Evolutionary conservation across 2,113 vertebrate species (phyloP).

Genomic region (Nymphicus hollandicus): DNA sequence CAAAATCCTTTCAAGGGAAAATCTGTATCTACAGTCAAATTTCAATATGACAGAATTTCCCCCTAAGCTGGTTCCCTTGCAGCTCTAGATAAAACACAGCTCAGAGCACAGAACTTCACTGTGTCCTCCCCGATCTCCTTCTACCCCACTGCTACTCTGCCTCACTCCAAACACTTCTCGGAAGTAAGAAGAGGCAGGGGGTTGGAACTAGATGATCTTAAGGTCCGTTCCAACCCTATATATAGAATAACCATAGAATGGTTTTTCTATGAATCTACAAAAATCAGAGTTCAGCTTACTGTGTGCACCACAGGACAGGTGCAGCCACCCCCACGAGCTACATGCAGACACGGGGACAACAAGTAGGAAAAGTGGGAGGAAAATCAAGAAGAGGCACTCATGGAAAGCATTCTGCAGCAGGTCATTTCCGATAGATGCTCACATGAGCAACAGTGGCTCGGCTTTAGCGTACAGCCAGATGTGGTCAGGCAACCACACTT

Average conservation of each 20-base stretch:
- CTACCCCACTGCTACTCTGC: background rate
- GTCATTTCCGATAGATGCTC: background rate
- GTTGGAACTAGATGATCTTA: background rate
- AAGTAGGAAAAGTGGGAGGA: background rate
- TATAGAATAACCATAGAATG: too few relatives aligned
- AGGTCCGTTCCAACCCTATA: background rate
- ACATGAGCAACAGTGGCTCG: rapidly evolving
- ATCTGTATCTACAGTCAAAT: background rate
- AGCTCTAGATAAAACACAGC: background rate
- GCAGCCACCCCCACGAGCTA: background rate
- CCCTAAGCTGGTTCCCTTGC: background rate
- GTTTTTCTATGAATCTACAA: background rate
- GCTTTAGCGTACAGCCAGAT: background rate
- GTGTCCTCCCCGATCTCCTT: background rate
- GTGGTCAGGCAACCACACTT: background rate
- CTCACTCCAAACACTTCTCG: background rate
- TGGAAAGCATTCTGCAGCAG: background rate
- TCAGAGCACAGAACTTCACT: background rate
- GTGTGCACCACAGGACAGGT: background rate
- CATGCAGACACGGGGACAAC: rapidly evolving
- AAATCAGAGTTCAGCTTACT: background rate
- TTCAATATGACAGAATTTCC: background rate
- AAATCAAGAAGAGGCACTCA: background rate
- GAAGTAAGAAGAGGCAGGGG: background rate
- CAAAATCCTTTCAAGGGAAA: background rate